Conservation (phyloP, 1,140 invertebrate genomes). For the Melitaea cinxia region DNA sequence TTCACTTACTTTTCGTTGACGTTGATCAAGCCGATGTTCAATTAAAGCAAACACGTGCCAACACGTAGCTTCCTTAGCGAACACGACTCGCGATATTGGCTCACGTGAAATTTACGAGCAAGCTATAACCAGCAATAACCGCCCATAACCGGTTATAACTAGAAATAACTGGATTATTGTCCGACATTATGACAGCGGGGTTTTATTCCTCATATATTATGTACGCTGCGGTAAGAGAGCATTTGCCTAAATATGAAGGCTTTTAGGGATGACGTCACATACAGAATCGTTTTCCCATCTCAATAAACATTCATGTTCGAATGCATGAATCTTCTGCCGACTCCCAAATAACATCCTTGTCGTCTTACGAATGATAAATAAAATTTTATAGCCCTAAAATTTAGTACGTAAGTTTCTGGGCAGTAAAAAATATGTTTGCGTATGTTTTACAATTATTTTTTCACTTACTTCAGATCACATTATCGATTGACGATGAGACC, state of each 20-base stretch:
- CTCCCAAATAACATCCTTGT: constrained; percentile 8
- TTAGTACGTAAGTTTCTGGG: constrained; percentile 1
- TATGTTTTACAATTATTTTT: not conserved
- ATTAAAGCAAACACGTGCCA: constrained; percentile 51
- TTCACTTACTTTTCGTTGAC: constrained; percentile 7
- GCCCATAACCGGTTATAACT: constrained; percentile 50
- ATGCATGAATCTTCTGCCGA: constrained; percentile 24
- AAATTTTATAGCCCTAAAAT: constrained; percentile 2
- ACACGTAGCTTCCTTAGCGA: constrained; percentile 43
- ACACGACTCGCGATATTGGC: constrained; percentile 57
- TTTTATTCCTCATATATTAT: constrained; percentile 43
- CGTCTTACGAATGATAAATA: not conserved
- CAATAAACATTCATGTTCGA: constrained; percentile 33
- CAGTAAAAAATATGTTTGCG: not conserved
- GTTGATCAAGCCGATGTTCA: constrained; percentile 53
- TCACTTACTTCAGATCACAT: too few relatives aligned
- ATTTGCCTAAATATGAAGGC: constrained; percentile 41
- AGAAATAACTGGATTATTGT: constrained; percentile 58
- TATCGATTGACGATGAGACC: too few relatives aligned
- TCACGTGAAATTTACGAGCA: constrained; percentile 62
- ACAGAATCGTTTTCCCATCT: constrained; percentile 35
- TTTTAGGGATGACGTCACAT: constrained; percentile 36
- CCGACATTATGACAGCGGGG: constrained; percentile 31
- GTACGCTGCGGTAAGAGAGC: constrained; percentile 32
- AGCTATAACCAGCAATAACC: constrained; percentile 36